Evolutionary conservation across 37 sponge, comb jelly and placozoan genomes (phyloP), one percentile per base, ranked within the genome.

Genomic region (Geodia barretti): DNA sequence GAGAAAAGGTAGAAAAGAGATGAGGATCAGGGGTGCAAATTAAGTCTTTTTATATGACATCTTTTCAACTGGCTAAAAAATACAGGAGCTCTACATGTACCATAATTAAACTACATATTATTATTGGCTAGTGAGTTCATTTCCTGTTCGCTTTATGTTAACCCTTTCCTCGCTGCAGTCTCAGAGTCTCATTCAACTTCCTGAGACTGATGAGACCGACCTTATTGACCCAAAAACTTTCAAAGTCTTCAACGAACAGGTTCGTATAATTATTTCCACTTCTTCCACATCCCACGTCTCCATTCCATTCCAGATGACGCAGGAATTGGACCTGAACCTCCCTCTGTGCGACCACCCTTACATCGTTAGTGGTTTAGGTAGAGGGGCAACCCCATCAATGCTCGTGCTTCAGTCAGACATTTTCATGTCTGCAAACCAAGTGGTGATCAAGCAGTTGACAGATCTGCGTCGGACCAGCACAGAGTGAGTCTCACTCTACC

Each of bases 181-280:
- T 41, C 68, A 86, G 37, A 1, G 83, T 14, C 26, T 29, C 25
- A 62, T 91, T 1, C 63, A 64, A 8, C 79, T 91, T 0, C 86
- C 91, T n/a, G 78, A 84, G 62, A 41, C 65, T n/a, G 75, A 69
- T 8, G 90, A 84, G 39, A 78, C 77, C 20, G 79, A 82, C 0
- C 29, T 91, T 1, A 73, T 91, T 8, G 83, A 91, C 39, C 32
- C 65, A 7, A 20, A 40, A 25, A 72, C 82, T 54, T 91, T 91
- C 67, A 62, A 73, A 34, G 87, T 91, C 34, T 87, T 68, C 59
- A 59, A 75, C 38, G 75, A 79, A 2, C 40, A 37, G 35, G 37
- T 41, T 34, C 65, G 31, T 36, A 34, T 35, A 3, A n/a, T n/a
- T n/a, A n/a, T n/a, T n/a, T n/a, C n/a, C n/a, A n/a, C n/a, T n/a